Percentiles rank a stretch among this genome's conserved stretches.
Conservation (phyloP, 2,113 vertebrate species). For the Rhea americana region DNA sequence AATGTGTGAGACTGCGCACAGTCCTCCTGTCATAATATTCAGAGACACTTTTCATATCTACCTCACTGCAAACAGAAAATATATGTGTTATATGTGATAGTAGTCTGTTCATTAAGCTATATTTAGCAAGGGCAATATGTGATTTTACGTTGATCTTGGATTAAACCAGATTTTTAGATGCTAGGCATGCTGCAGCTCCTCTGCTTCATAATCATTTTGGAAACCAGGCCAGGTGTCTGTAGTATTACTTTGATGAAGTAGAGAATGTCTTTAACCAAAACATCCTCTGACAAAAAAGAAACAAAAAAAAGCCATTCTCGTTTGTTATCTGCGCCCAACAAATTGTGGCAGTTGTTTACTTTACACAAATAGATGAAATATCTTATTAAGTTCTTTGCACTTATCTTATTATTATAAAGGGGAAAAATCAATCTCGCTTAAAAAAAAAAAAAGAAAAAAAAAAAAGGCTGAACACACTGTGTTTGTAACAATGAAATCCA, state of each 20-base stretch:
- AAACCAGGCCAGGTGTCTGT: not conserved
- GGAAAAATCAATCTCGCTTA: not conserved
- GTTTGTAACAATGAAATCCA: not conserved
- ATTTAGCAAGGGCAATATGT: not conserved
- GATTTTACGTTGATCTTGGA: not conserved
- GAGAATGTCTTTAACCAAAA: not conserved
- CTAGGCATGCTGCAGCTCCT: not conserved
- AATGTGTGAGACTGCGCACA: not conserved
- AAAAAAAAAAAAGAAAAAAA: not conserved
- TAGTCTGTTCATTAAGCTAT: not conserved
- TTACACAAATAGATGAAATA: not conserved
- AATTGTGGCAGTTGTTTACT: not conserved
- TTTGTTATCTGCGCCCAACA: not conserved
- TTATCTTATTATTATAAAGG: not conserved
- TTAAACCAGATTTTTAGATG: not conserved
- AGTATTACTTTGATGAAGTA: not conserved
- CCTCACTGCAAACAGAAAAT: not conserved
- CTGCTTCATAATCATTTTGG: not conserved
- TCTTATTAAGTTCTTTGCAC: not conserved
- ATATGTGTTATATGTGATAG: not conserved
- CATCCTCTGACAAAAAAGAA: accelerated
- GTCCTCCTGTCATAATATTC: not conserved
- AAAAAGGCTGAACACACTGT: not conserved
- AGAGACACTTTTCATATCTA: not conserved
- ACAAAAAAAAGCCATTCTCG: not conserved